Conservation (phyloP, 2,113 vertebrate species). For the Motacilla alba region DNA sequence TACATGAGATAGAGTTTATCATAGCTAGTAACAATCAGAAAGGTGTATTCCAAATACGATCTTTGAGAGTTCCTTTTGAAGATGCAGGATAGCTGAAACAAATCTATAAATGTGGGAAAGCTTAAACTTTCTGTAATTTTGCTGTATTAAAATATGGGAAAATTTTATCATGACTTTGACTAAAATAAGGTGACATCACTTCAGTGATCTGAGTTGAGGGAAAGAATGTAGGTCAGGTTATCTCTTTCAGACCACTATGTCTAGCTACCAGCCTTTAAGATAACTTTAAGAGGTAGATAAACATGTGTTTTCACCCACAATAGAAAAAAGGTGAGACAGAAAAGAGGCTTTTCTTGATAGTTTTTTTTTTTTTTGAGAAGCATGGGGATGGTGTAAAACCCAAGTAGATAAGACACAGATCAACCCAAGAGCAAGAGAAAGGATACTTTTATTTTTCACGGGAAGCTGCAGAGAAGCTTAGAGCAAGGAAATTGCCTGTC, state of each 20-base stretch:
- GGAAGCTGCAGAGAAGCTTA: neutral
- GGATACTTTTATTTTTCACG: neutral
- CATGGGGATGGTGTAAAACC: rapidly evolving
- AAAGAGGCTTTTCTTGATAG: neutral
- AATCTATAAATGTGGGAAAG: neutral
- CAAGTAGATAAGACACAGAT: neutral
- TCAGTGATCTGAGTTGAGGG: neutral
- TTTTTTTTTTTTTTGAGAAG: neutral
- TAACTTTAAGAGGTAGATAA: neutral
- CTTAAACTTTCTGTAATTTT: neutral
- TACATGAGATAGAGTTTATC: neutral
- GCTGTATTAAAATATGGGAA: neutral
- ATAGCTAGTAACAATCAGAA: neutral
- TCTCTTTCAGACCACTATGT: neutral
- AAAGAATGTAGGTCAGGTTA: neutral
- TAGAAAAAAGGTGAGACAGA: neutral
- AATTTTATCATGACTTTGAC: neutral
- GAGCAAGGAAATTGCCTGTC: neutral
- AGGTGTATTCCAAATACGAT: neutral
- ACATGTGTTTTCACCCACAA: neutral
- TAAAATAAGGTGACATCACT: neutral
- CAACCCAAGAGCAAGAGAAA: neutral
- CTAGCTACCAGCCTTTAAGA: neutral
- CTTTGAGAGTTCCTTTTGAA: neutral
- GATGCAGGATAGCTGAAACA: neutral